A percentile compares a stretch with the other conserved stretches of the same genome.
Conservation (phyloP, 1,140 invertebrate genomes). For the Anoplolepis gracilipes region DNA sequence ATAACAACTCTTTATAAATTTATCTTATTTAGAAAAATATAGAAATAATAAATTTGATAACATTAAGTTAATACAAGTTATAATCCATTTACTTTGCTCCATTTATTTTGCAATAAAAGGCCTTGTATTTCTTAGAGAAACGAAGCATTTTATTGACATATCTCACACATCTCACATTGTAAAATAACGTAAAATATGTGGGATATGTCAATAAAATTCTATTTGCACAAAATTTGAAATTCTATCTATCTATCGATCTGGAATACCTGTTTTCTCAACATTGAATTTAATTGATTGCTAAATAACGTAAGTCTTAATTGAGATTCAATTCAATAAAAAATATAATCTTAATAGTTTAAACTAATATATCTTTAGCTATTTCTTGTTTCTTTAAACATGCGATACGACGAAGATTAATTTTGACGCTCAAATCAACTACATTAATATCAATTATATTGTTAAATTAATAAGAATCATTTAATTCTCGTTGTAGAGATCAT, state of each 20-base stretch:
- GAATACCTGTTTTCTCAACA: not conserved
- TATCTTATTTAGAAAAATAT: too few species aligned
- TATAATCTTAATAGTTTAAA: not conserved
- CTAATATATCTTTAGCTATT: not conserved
- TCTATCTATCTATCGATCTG: not conserved
- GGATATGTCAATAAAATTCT: not conserved
- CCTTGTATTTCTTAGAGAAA: not conserved
- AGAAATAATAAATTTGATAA: too few species aligned
- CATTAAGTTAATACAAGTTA: too few species aligned
- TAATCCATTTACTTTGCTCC: too few species aligned
- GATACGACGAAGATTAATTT: not conserved
- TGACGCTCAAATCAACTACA: not conserved
- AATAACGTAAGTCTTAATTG: not conserved
- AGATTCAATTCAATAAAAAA: not conserved
- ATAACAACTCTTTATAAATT: too few species aligned
- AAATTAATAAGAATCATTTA: slow-evolving; percentile 12
- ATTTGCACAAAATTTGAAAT: not conserved
- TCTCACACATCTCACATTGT: not conserved
- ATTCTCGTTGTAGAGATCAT: slow-evolving; percentile 83
- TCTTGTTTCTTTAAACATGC: not conserved
- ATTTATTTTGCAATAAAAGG: too few species aligned
- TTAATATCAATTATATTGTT: not conserved
- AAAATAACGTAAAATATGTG: not conserved
- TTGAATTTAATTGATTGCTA: not conserved
- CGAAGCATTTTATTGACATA: not conserved